Evolutionary conservation across 2,113 vertebrate species (phyloP), one percentile per base, ranked within the genome.

Genomic region (Bufo gargarizans): DNA sequence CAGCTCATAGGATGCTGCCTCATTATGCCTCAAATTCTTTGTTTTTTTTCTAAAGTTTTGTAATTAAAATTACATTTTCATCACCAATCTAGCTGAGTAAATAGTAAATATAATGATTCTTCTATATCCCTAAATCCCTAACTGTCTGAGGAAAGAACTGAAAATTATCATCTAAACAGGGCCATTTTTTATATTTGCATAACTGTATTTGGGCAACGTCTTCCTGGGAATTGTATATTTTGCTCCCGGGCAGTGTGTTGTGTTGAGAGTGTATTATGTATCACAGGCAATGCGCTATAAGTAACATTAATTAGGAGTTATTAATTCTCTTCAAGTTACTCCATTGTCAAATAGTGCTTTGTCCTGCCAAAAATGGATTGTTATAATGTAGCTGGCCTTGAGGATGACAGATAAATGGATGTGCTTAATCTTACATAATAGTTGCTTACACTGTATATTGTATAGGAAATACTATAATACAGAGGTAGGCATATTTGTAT

Each of bases 231-330:
- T 63, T 82, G 67, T 72, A 33, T 22, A 45, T 71, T 47, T 88
- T 72, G 79, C 86, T 88, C 65, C 55, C 22, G 79, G 78, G 86
- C 71, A 76, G 59, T 69, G 50, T 74, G 86, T 61, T 82, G 63
- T 74, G 50, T 74, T 82, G 77, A 87, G 86, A 88, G 78, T n/a
- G 43, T 74, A 74, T 88, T 88, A 81, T n/a, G 56, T 87, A 61
- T 81, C 61, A 72, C 77, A 81, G 69, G 43, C 86, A 76, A 20
- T 82, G 67, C 50, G 79, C 74, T 45, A 56, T 88, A 76, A 10
- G 86, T 33, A 82, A 58, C 86, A 82, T 88, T 88, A 88, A 88
- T 88, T 88, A 88, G 86, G 65, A 82, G 86, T 19, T 88, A 88
- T 82, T 49, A 45, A 76, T 76, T 88, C 43, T 72, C 22, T 81